Evolutionary conservation across 2,113 vertebrate genomes (phyloP), one percentile per base, ranked within the genome.

Genomic region (Hemibagrus wyckioides): DNA sequence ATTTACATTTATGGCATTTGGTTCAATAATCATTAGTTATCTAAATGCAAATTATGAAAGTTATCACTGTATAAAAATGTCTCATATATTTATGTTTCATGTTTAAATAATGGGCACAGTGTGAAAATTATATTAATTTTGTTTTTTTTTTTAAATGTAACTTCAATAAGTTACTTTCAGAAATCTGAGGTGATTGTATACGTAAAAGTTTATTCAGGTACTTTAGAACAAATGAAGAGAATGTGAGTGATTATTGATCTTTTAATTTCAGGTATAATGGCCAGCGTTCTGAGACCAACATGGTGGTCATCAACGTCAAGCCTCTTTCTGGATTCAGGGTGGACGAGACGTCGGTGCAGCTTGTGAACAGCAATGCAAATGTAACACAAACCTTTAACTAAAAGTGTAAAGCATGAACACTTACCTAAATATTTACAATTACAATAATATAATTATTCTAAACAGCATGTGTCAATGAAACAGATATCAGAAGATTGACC

Each of bases 291-390:
- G 86, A 92, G 88, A 96, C 96, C 14, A 97, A 97, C 94, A 96
- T 96, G 96, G 94, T 94, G 28, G 93, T 97, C 92, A 90, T 97
- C 0, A 94, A 96, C 81, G 91, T 96, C 90, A 97, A 95, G 76
- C 91, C 96, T 54, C 93, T 96, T 0, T 97, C 96, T 0, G 96
- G 96, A n/a, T 96, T 95, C 91, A 79, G 86, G 36, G 90, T 94
- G 0, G 91, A 94, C 2, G 89, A 93, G 69, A 83, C n/a, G 59
- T 95, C 95, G 0, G 0, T 95, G 73, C 21, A 39, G 5, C 44
- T 84, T 91, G 95, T 96, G 85, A 94, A 93, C 89, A 25, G 54
- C 19, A 69, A 19, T 41, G n/a, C 9, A 59, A 30, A 88, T 2
- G 77, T 81, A 71, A 59, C 21, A 1, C 30, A 44, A 15, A 25